phyloP scores from a whole-genome alignment of 2,888 invertebrate species.

The Pyrgus malvae region DNA sequence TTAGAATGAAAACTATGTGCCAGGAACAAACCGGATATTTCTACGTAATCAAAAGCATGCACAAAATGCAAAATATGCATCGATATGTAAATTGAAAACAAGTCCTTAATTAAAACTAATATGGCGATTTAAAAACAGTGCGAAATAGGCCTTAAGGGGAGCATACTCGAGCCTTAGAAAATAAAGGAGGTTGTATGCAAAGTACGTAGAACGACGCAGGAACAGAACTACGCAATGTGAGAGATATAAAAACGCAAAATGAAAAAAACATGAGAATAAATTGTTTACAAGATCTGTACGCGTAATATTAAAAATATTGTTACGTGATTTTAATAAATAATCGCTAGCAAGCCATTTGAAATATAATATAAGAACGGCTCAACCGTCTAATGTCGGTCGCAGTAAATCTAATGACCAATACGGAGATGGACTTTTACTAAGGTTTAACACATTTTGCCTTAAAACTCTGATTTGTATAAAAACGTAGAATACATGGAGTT shows the following conservation, averaged over 20 bases:
- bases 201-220: slow-evolving; percentile 19
- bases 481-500: too few relatives aligned
- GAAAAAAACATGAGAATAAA: slow-evolving; percentile 23
- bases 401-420: too few relatives aligned
- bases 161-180: slow-evolving; percentile 7
- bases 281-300: slow-evolving; percentile 5
- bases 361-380: too few relatives aligned
- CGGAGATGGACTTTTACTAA: too few relatives aligned
- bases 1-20: background rate
- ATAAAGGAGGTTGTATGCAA: slow-evolving; percentile 24
- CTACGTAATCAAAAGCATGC: slow-evolving; percentile 1
- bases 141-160: slow-evolving; percentile 15
- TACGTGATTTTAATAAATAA: slow-evolving; percentile 13
- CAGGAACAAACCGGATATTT: background rate
- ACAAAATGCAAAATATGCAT: slow-evolving; percentile 10
- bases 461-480: too few relatives aligned
- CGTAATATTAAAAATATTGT: slow-evolving; percentile 12
- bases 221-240: slow-evolving; percentile 15
- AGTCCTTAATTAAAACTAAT: slow-evolving; percentile 40
- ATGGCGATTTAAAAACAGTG: slow-evolving; percentile 35
- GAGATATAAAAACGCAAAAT: slow-evolving; percentile 19
- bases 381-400: too few relatives aligned
- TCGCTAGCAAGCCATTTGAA: background rate
- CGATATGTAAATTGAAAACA: slow-evolving; percentile 26
- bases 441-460: too few relatives aligned